These are phyloP conservation scores for Ellobium chinense DNA, from an alignment of 2,888 invertebrate genomes.

Conservation along the genomic window DNA sequence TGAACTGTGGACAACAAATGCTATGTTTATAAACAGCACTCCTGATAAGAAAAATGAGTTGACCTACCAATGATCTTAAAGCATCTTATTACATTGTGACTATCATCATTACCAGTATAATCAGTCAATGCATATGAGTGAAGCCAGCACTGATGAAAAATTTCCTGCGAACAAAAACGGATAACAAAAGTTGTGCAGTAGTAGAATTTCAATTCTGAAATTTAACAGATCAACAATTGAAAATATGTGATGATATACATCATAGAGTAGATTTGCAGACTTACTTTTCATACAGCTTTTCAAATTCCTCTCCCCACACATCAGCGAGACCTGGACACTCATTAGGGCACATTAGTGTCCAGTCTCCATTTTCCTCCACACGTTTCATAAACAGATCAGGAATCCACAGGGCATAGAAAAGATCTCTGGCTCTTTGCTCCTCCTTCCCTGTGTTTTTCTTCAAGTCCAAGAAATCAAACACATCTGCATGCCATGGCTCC, in stretches of 20 bases:
- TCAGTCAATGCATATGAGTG: too few relatives aligned
- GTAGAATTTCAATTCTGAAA: background rate
- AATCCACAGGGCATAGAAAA: conserved; percentile 98
- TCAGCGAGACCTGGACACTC: conserved; percentile 94
- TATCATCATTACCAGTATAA: too few relatives aligned
- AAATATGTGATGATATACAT: background rate
- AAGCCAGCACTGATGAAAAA: too few relatives aligned
- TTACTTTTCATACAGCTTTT: conserved; percentile 88
- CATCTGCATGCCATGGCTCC: conserved; percentile 99
- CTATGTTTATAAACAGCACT: too few relatives aligned
- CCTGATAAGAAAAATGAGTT: too few relatives aligned
- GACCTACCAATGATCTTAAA: too few relatives aligned
- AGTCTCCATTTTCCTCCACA: conserved; percentile 86
- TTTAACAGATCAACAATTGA: background rate
- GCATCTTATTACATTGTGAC: too few relatives aligned
- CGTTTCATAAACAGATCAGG: conserved; percentile 99
- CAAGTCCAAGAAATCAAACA: conserved; percentile 95
- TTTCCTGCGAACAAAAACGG: too few relatives aligned
- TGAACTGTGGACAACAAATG: too few relatives aligned
- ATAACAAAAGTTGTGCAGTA: background rate
- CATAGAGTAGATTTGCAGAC: conserved; percentile 10
- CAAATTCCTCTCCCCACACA: conserved; percentile 97
- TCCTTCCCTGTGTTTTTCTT: conserved; percentile 97
- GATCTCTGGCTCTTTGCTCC: conserved; percentile 94
- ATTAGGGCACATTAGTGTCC: conserved; percentile 99